A percentile compares a stretch with the other conserved stretches of the same genome.
Conservation (phyloP, 2,113 vertebrate genomes). For the Rhadina sibilatrix region DNA sequence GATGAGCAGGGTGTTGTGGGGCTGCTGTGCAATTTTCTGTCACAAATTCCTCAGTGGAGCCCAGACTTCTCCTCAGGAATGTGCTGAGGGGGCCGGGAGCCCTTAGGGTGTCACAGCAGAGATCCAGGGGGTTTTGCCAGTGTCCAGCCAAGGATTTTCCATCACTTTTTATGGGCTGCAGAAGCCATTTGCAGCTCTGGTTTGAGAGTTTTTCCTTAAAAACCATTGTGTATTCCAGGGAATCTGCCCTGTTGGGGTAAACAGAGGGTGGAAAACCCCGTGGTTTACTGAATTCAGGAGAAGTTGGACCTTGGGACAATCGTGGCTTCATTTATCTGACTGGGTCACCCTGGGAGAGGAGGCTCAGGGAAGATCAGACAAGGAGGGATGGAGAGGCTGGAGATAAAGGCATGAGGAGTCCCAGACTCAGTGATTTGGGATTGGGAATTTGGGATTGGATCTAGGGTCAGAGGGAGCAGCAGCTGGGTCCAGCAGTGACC, state of each 20-base stretch:
- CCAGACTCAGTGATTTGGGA: not conserved
- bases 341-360: not conserved
- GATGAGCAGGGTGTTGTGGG: not conserved
- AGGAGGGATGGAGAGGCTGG: not conserved
- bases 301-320: rapidly evolving
- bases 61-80: too few species aligned
- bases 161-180: not conserved
- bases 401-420: rapidly evolving
- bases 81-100: rapidly evolving
- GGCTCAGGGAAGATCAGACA: rapidly evolving
- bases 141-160: not conserved
- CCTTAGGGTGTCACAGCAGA: rapidly evolving
- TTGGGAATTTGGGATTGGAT: not conserved
- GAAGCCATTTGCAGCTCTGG: not conserved
- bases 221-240: rapidly evolving
- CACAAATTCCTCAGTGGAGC: not conserved
- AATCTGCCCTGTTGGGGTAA: not conserved
- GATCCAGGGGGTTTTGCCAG: not conserved
- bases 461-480: not conserved
- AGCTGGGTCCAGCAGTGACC: not conserved
- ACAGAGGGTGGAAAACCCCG: not conserved
- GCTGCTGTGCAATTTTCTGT: not conserved
- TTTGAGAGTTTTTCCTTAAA: not conserved
- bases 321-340: rapidly evolving
- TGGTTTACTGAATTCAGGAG: not conserved